Evolutionary conservation across 2,113 vertebrate genomes (phyloP), one percentile per base, ranked within the genome.

Genomic region (Oncorhynchus nerka): DNA sequence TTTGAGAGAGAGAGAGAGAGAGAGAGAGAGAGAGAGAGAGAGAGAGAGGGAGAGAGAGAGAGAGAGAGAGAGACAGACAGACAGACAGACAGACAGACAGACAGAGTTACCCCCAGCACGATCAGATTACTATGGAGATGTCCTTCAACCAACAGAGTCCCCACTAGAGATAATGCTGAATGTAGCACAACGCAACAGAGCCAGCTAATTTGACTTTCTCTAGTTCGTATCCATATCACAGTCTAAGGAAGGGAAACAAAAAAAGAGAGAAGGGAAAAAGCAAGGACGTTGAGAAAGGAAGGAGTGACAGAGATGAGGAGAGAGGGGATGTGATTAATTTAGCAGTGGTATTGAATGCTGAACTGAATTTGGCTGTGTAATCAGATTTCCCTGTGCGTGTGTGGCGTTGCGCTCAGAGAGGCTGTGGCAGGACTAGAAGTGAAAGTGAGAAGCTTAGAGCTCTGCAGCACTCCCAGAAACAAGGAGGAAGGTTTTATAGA

Each of bases 351-450:
- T 34, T 32, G 57, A 70, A 74, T 61, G 59, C 87, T 83, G 84
- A 79, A 84, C 81, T 78, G 81, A 86, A 81, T 81, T 76, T 84
- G 78, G 81, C 73, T 62, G 68, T 48, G 73, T 71, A 85, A 75
- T 88, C 30, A 51, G 65, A 88, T 88, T 88, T 75, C 78, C 84
- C 73, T 76, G 80, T 78, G 81, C 65, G 79, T 81, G 78, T 11
- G 69, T 77, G 32, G 45, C 80, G 59, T 71, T 67, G 45, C 70
- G 51, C 68, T 81, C 68, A 55, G 26, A 77, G 75, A 77, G 57
- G 71, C 20, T 11, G 74, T 45, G 39, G 67, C 79, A 83, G 62
- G 76, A 76, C 78, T 32, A 72, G 70, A 88, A 85, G 81, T 83
- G 64, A 79, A 85, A 86, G 82, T 74, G 83, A 84, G 78, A 19